Base-by-base conservation (phyloP, 2,797 vertebrate genomes). In the Protosalanx chinensis region DNA sequence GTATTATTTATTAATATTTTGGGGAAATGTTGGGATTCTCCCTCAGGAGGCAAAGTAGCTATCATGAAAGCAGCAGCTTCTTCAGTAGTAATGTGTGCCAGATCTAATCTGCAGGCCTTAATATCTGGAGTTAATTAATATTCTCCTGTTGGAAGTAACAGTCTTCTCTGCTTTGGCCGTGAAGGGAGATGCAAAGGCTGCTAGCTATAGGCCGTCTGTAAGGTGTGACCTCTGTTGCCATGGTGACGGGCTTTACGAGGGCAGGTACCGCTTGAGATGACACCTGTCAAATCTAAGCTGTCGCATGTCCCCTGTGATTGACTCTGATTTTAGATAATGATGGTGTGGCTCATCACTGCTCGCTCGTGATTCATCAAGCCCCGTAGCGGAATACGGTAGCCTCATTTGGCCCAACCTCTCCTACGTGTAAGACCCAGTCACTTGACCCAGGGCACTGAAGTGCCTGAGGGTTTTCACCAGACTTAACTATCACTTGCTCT, bases 261-360 rank as follows among this genome's bases (percentile, higher is more conserved):
- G 46, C 58, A 71, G 73, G 72, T 53, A 66, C 78, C 67, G 64
- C 76, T 65, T 76, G 64, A 49, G 6, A 20, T 61, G 20, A 60
- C 12, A 16, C 32, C 61, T 53, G 63, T 78, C 73, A 79, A 87
- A 85, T 69, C 77, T 68, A 76, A 80, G 80, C 73, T 77, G 85
- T 85, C 81, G 79, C 78, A 64, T 81, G 82, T 76, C 77, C 64
- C 53, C 58, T 61, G 71, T 78, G 77, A 82, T 70, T 74, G 79
- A 82, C 81, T 87, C 80, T 84, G 82, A 85, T 88, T 79, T 16
- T 8, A 70, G 71, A 49, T 82, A 82, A 86, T 79, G 82, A 79
- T 78, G 6, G 20, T 75, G 65, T 46, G 72, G 75, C 75, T 80
- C 64, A 5, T 77, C 72, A 75, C 53, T 0, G 67, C 63, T 78